Percentiles rank a stretch among this genome's conserved stretches.
phyloP scores from a whole-genome alignment of 2,113 vertebrate species.

The Apodemus speciosus region DNA sequence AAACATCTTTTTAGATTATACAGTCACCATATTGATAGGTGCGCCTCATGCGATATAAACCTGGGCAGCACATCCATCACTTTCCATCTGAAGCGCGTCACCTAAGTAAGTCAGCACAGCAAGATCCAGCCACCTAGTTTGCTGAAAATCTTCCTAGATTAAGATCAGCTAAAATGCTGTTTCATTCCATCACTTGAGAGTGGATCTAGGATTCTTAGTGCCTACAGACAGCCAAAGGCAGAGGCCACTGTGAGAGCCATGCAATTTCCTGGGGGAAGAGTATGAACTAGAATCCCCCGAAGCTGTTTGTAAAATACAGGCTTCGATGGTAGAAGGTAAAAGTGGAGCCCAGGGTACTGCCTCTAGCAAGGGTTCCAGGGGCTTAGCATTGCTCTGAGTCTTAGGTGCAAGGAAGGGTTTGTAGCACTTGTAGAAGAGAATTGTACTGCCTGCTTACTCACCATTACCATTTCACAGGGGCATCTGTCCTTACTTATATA shows the following conservation, averaged over 20 bases:
- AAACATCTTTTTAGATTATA: background rate
- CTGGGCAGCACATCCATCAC: background rate
- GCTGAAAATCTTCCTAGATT: background rate
- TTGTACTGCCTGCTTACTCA: background rate
- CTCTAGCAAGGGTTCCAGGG: background rate
- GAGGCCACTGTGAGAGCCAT: background rate
- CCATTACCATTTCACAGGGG: background rate
- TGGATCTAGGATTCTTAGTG: background rate
- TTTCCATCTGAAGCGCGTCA: background rate
- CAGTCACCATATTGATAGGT: background rate
- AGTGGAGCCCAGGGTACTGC: background rate
- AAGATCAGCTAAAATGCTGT: background rate
- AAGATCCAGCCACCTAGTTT: background rate
- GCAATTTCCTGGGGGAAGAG: background rate
- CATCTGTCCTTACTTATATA: conserved; percentile 8
- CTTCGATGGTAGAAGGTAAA: background rate
- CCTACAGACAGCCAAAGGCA: background rate
- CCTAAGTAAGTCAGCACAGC: background rate
- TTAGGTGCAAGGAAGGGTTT: background rate
- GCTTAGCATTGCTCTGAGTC: background rate
- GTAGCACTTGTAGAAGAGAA: background rate
- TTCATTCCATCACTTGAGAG: background rate
- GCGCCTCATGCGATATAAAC: background rate
- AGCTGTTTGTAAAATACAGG: background rate
- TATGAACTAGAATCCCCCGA: background rate